Evolutionary conservation across 2,113 vertebrate genomes (phyloP).

Genomic region (Labeo rohita): DNA sequence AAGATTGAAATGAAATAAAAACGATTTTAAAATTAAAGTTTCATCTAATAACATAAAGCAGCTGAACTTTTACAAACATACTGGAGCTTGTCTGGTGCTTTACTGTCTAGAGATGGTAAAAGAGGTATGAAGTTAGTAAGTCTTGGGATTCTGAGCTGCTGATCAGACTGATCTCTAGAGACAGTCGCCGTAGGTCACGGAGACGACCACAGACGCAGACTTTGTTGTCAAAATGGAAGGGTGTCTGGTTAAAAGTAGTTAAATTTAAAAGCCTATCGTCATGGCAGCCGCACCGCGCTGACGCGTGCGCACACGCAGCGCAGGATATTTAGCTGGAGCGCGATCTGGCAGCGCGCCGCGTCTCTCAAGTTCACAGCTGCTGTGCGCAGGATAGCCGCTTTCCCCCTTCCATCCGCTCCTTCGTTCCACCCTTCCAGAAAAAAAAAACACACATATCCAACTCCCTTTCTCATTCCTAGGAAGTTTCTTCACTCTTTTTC

Average conservation of each 20-base stretch:
- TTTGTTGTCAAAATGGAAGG: not conserved
- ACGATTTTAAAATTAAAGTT: too few species aligned
- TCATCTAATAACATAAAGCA: not conserved
- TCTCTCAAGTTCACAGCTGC: constrained; percentile 49
- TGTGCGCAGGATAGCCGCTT: constrained; percentile 1
- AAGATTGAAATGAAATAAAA: too few species aligned
- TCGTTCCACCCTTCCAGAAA: not conserved
- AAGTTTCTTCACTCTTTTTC: not conserved
- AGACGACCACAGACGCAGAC: not conserved
- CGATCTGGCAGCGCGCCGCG: constrained; percentile 44
- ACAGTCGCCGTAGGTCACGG: not conserved
- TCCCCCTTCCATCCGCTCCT: not conserved
- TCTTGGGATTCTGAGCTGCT: not conserved
- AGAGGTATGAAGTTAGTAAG: not conserved
- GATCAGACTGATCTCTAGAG: too few species aligned
- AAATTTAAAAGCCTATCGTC: not conserved
- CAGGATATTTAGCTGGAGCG: constrained; percentile 46
- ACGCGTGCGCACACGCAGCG: not conserved
- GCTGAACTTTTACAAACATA: not conserved
- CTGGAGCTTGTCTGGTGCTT: not conserved
- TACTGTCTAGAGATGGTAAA: not conserved
- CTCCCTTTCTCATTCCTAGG: not conserved
- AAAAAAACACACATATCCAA: not conserved
- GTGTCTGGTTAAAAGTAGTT: not conserved
- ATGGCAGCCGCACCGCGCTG: not conserved